Conservation (phyloP, 2,113 vertebrate genomes). For the Ceuthmochares aereus region DNA sequence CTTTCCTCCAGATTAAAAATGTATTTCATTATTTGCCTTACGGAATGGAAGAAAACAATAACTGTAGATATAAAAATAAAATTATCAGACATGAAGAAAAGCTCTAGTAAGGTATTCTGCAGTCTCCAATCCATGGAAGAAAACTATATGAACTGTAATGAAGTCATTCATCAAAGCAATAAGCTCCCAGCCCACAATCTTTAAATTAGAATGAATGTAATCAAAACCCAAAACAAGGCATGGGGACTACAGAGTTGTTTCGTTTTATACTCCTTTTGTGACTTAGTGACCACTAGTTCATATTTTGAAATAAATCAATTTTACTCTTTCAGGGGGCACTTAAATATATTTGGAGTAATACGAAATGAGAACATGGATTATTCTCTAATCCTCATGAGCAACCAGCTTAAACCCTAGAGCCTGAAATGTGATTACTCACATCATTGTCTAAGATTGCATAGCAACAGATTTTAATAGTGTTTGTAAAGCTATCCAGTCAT, state of each 20-base stretch:
- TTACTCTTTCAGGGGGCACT: not conserved
- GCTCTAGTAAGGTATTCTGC: not conserved
- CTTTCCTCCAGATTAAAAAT: not conserved
- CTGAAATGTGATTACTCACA: conserved; percentile 25
- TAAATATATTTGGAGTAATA: not conserved
- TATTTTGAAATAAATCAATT: not conserved
- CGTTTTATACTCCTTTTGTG: not conserved
- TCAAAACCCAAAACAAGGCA: not conserved
- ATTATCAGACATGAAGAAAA: not conserved
- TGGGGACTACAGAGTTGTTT: not conserved
- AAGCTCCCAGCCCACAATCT: not conserved
- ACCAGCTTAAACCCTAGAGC: not conserved
- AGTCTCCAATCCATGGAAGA: not conserved
- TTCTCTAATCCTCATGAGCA: not conserved
- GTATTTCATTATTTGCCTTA: not conserved
- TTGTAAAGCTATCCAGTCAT: conserved; percentile 11
- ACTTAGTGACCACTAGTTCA: not conserved
- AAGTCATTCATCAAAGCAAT: not conserved
- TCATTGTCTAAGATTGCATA: not conserved
- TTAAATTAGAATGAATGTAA: not conserved
- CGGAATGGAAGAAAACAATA: not conserved
- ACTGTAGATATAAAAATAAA: not conserved
- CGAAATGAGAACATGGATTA: conserved; percentile 19
- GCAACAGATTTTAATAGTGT: conserved; percentile 28
- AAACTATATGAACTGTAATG: not conserved